phyloP scores from a whole-genome alignment of 2,113 vertebrate genomes.

The Dipodomys ordii region DNA sequence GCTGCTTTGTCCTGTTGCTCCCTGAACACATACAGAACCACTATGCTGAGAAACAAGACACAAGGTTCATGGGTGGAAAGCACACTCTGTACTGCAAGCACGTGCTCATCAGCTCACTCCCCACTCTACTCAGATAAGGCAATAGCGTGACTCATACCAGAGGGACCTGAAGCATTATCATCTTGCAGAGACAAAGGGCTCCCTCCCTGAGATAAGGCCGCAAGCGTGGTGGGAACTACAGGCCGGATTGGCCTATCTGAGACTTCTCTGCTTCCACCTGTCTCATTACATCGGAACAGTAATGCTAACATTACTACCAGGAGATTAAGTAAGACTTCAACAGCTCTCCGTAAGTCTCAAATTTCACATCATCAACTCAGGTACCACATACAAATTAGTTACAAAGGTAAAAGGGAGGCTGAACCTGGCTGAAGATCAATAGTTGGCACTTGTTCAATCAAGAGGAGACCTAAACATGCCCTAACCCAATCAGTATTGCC shows the following conservation, averaged over 20 bases:
- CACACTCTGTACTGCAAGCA: background rate
- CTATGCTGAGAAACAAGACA: background rate
- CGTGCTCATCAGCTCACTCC: background rate
- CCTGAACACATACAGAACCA: background rate
- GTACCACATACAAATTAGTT: background rate
- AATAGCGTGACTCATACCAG: background rate
- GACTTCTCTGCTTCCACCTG: background rate
- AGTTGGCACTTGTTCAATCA: background rate
- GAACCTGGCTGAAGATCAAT: background rate
- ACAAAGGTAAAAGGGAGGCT: background rate
- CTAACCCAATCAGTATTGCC: background rate
- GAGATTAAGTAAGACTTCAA: background rate
- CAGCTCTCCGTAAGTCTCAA: background rate
- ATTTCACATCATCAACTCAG: background rate
- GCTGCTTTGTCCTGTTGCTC: background rate
- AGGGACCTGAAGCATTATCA: background rate
- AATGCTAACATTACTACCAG: background rate
- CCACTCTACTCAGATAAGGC: background rate
- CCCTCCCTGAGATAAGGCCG: background rate
- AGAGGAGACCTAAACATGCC: background rate
- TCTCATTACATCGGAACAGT: background rate
- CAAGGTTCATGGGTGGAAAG: background rate
- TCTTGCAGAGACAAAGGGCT: slow-evolving; percentile 32
- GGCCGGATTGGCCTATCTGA: background rate
- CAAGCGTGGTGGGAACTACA: background rate